Base-by-base conservation (phyloP, 2,888 invertebrate genomes). In the Aquatica leii region DNA sequence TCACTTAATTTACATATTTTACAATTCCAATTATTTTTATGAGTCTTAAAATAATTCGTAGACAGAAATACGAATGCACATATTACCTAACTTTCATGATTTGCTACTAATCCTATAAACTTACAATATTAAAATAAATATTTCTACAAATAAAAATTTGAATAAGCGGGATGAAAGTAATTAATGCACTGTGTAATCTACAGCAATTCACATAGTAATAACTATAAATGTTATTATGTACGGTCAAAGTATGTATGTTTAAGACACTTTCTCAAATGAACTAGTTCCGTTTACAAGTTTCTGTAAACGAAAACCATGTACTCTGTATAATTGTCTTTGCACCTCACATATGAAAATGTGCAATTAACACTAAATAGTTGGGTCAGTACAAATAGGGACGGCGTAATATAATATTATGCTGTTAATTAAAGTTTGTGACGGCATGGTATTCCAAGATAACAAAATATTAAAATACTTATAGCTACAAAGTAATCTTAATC, bases 401-500 rank as follows among this genome's bases (percentile, higher is more conserved):
- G 46, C 43, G 41, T 11, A 8, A 21, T n/a, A 43, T 11, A 8
- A 21, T n/a, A 43, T 31, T 35, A 59, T 35, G 17, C 34, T 20
- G 43, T 52, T 59, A 59, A 59, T 52, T 59, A 59, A 59, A 59
- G 35, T 53, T 35, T 17, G 46, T 54, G 49, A 40, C 20, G 48
- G 41, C 40, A 17, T 58, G 62, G 58, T 43, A 58, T 53, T 43
- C 37, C 41, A 17, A 62, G 62, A 62, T 62, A 62, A 62, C 53
- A 18, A 49, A 46, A 57, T 58, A 62, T 62, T 62, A 62, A 53
- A 62, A 58, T 57, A 46, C 58, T 65, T 65, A 52, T 60, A 59
- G 55, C 49, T 55, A 54, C 53, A 62, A 65, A 69, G 65, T 60
- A 69, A 65, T 69, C 62, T 65, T 67, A 69, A 69, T 69, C 67